Percentiles rank a stretch among this genome's conserved stretches.
Evolutionary conservation across 2,888 invertebrate genomes (phyloP).

Genomic region (Mechanitis messenoides): DNA sequence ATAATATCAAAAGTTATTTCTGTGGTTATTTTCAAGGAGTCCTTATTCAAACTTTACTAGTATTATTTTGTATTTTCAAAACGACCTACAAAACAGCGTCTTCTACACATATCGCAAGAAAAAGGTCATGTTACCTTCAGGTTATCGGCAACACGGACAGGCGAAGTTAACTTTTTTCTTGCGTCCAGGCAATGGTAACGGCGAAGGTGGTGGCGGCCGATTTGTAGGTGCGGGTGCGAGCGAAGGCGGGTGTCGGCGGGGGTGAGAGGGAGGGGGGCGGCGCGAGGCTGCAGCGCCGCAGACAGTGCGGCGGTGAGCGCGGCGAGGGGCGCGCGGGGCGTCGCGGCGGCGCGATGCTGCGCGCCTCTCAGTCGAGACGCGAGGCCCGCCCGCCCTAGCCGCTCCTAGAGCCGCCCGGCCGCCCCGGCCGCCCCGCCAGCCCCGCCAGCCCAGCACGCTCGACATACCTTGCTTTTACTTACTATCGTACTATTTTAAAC

Average conservation of each 20-base stretch:
- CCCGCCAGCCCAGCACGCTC: conserved; percentile 56
- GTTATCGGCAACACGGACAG: conserved; percentile 21
- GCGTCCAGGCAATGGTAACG: conserved; percentile 32
- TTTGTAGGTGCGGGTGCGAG: conserved; percentile 33
- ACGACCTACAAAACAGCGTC: too few species aligned
- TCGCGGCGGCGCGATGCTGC: conserved; percentile 79
- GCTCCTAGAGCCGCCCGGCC: conserved; percentile 64
- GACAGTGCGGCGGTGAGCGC: conserved; percentile 60
- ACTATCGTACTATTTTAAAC: conserved; percentile 47
- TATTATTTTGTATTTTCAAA: too few species aligned
- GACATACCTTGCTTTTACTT: conserved; percentile 43
- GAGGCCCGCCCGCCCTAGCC: conserved; percentile 77
- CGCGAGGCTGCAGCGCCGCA: conserved; percentile 67
- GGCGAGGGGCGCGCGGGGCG: conserved; percentile 57
- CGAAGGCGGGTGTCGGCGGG: conserved; percentile 29
- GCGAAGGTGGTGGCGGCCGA: conserved; percentile 34
- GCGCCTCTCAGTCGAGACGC: conserved; percentile 81
- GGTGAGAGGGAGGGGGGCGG: conserved; percentile 31
- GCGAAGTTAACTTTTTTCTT: conserved; percentile 34
- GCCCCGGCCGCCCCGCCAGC: conserved; percentile 60
- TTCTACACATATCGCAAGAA: conserved; percentile 5
- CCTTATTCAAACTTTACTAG: too few species aligned
- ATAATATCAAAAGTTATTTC: too few species aligned
- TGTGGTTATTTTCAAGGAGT: too few species aligned
- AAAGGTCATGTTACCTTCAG: conserved; percentile 18